Evolutionary conservation across 2,888 invertebrate species (phyloP).

Genomic region (Sclerodermus sp.): DNA sequence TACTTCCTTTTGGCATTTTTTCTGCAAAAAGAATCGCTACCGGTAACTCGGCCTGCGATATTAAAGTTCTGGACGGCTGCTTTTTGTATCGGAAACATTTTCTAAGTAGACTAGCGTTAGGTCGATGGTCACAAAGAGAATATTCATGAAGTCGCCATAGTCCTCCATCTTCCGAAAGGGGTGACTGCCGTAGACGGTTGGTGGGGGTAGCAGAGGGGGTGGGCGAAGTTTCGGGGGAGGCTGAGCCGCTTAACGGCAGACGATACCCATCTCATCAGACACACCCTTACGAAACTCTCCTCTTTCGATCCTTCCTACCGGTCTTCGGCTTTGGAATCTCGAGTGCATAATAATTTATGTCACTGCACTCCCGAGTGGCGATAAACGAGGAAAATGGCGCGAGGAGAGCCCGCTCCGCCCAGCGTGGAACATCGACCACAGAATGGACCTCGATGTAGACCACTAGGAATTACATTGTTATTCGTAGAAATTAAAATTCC

Average conservation of each 20-base stretch:
- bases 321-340: constrained; percentile 19
- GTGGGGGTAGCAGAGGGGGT: constrained; percentile 7
- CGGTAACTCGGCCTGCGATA: too few relatives aligned
- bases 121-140: constrained; percentile 36
- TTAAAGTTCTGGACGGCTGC: too few relatives aligned
- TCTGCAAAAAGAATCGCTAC: background rate
- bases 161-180: constrained; percentile 2
- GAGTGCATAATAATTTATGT: constrained; percentile 31
- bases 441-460: too few relatives aligned
- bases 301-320: background rate
- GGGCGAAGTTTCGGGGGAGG: constrained; percentile 21
- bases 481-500: too few relatives aligned
- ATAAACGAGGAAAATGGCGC: constrained; percentile 1
- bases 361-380: background rate
- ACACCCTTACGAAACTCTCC: too few relatives aligned
- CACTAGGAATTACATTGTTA: too few relatives aligned
- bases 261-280: constrained; percentile 32
- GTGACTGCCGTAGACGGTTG: constrained; percentile 2
- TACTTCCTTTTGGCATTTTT: too few relatives aligned
- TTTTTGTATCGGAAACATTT: background rate
- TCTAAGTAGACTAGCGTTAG: background rate
- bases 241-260: constrained; percentile 41
- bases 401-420: background rate
- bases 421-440: too few relatives aligned
- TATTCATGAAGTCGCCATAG: constrained; percentile 38